Evolutionary conservation across 2,113 vertebrate genomes (phyloP).

Genomic region (Pelvicachromis taeniatus): DNA sequence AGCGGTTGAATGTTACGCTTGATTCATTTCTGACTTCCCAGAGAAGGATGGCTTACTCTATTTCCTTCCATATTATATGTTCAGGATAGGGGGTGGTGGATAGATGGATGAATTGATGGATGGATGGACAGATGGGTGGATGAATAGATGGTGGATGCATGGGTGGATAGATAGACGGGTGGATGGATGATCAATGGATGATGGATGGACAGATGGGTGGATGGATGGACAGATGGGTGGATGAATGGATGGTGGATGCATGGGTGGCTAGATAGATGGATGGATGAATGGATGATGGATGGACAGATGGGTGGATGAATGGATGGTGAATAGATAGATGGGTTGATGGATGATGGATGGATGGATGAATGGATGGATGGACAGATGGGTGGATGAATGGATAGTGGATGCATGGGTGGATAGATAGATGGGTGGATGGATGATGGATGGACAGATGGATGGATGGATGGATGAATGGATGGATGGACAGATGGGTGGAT

Average conservation of each 20-base stretch:
- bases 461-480: no score
- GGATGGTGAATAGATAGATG: no score
- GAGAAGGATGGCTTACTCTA: background rate
- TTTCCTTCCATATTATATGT: background rate
- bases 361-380: accelerated
- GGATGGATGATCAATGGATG: accelerated
- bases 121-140: accelerated
- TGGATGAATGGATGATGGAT: accelerated
- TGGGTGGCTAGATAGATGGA: accelerated
- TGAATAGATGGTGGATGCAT: background rate
- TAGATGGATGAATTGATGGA: no score
- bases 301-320: accelerated
- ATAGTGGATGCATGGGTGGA: accelerated
- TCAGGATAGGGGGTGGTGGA: no score
- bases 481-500: accelerated
- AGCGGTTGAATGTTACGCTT: background rate
- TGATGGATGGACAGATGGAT: accelerated
- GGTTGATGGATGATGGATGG: no score
- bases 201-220: accelerated
- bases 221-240: accelerated
- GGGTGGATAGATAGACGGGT: accelerated
- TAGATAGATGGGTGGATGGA: no score
- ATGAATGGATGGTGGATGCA: accelerated
- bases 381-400: accelerated
- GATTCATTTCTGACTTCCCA: background rate